Evolutionary conservation across 2,113 vertebrate genomes (phyloP).

Genomic region (Hippoglossus stenolepis): DNA sequence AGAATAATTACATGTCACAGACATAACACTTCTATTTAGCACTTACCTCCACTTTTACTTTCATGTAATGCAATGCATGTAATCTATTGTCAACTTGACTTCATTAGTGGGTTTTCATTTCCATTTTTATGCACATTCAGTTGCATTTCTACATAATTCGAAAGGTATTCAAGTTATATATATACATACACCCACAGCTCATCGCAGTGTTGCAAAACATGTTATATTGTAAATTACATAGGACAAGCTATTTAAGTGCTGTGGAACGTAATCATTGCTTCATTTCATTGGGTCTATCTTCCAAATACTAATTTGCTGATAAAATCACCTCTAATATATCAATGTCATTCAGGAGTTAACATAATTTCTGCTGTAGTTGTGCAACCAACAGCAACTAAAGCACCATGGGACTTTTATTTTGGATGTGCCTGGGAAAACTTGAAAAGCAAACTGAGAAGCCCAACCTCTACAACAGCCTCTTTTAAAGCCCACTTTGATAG

Average conservation of each 20-base stretch:
- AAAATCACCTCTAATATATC: background rate
- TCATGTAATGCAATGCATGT: too few species aligned
- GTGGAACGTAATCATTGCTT: background rate
- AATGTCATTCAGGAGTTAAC: constrained; percentile 29
- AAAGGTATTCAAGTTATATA: too few species aligned
- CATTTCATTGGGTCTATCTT: background rate
- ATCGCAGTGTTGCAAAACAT: too few species aligned
- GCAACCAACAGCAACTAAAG: constrained; percentile 74
- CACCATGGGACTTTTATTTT: constrained; percentile 67
- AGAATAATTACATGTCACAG: too few species aligned
- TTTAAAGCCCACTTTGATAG: constrained; percentile 65
- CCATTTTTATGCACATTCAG: too few species aligned
- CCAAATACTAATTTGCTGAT: background rate
- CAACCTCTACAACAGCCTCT: constrained; percentile 58
- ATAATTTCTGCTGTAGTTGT: constrained; percentile 55
- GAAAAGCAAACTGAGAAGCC: constrained; percentile 77
- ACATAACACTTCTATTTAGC: too few species aligned
- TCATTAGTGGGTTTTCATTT: too few species aligned
- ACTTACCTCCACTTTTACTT: too few species aligned
- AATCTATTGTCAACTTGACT: too few species aligned
- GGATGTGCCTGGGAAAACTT: constrained; percentile 77
- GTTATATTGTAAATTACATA: too few species aligned
- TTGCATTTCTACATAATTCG: too few species aligned
- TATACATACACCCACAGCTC: too few species aligned
- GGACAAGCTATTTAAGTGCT: background rate